Evolutionary conservation across 1,140 invertebrate genomes (phyloP).

Genomic region (Chrysopa pallens): DNA sequence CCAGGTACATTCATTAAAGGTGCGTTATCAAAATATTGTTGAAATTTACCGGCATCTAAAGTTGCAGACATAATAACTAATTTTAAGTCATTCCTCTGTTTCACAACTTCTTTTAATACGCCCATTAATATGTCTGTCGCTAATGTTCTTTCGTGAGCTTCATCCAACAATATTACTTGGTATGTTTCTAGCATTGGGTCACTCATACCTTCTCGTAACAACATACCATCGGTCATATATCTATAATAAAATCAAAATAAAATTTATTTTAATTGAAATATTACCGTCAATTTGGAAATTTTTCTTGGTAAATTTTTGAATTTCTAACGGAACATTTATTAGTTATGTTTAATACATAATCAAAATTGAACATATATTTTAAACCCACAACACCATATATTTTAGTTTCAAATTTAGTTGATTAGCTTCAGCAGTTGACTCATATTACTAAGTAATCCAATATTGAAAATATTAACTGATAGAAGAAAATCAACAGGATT

Average conservation of each 20-base stretch:
- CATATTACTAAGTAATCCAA: too few species aligned
- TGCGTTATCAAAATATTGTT: constrained; percentile 96
- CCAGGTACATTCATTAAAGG: constrained; percentile 98
- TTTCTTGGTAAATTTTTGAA: too few species aligned
- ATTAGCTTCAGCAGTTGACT: too few species aligned
- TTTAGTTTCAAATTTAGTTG: too few species aligned
- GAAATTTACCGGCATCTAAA: constrained; percentile 98
- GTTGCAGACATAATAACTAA: constrained; percentile 99
- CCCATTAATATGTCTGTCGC: constrained; percentile 99
- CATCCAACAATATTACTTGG: constrained; percentile 90
- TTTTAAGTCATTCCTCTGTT: constrained; percentile 86
- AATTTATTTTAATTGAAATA: too few species aligned
- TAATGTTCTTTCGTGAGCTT: constrained; percentile 96
- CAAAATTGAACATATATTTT: too few species aligned
- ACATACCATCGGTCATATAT: constrained; percentile 99
- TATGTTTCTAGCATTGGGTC: constrained; percentile 95
- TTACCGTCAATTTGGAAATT: too few species aligned
- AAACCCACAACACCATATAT: too few species aligned
- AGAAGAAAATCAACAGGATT: too few species aligned
- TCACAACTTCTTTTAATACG: constrained; percentile 92
- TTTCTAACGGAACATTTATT: too few species aligned
- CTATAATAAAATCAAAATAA: constrained; percentile 20
- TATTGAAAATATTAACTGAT: too few species aligned
- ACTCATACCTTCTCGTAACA: constrained; percentile 96
- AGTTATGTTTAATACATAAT: too few species aligned